phyloP scores from a whole-genome alignment of 2,113 vertebrate species.

The Probosciger aterrimus region DNA sequence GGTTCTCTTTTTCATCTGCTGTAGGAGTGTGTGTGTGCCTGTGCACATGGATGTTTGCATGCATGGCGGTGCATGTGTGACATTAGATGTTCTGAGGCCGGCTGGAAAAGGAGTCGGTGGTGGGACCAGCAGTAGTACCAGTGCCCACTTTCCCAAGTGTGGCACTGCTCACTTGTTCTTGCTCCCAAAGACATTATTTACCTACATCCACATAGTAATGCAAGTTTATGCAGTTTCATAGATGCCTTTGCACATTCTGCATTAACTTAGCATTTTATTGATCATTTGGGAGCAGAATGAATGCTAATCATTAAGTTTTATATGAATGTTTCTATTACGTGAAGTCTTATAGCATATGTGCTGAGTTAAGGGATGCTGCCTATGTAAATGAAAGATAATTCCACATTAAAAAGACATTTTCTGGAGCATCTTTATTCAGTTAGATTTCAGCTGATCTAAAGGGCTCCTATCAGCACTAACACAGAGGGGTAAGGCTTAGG shows the following conservation, averaged over 20 bases:
- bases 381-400: slow-evolving; percentile 54
- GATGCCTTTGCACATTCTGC: not conserved
- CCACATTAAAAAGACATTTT: slow-evolving; percentile 38
- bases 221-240: not conserved
- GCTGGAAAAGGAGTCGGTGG: rapidly evolving
- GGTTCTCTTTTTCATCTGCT: not conserved
- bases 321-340: slow-evolving; percentile 3
- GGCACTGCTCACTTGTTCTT: not conserved
- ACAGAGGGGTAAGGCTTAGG: not conserved
- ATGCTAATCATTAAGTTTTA: slow-evolving; percentile 46
- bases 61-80: rapidly evolving
- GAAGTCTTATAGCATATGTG: not conserved
- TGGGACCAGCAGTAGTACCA: not conserved
- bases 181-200: not conserved
- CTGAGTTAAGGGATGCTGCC: slow-evolving; percentile 23
- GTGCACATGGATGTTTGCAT: not conserved
- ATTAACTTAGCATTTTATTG: slow-evolving; percentile 38
- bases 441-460: slow-evolving; percentile 22
- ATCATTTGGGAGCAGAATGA: slow-evolving; percentile 30
- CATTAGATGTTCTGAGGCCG: rapidly evolving
- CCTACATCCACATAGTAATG: not conserved
- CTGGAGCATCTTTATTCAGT: slow-evolving; percentile 40
- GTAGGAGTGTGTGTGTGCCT: not conserved
- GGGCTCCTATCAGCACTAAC: slow-evolving; percentile 1
- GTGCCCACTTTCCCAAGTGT: not conserved